These are phyloP conservation scores for Plagodis dolabraria DNA, from an alignment of 2,888 invertebrate genomes.

Conservation along the genomic window DNA sequence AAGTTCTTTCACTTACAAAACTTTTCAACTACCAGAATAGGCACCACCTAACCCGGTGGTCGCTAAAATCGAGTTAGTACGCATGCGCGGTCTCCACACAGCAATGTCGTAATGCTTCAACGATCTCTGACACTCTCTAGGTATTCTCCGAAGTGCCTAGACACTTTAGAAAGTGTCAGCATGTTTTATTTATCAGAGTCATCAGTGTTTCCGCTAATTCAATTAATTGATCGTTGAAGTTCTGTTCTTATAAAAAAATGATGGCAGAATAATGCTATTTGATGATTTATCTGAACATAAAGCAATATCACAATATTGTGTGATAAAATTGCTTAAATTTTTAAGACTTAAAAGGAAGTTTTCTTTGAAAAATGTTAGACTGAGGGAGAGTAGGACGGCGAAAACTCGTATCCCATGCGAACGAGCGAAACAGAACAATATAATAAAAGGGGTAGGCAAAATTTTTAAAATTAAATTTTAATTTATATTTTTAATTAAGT, in stretches of 20 bases:
- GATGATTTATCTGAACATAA: too few species aligned
- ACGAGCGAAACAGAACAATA: too few species aligned
- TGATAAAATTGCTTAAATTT: background rate
- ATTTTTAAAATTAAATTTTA: too few species aligned
- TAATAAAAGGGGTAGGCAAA: too few species aligned
- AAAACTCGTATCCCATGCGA: too few species aligned
- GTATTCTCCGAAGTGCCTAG: slow-evolving; percentile 10
- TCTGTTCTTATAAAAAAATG: background rate
- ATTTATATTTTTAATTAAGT: too few species aligned
- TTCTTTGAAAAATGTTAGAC: too few species aligned
- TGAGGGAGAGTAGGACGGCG: too few species aligned
- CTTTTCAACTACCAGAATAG: slow-evolving; percentile 13
- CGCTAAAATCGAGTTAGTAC: slow-evolving; percentile 9
- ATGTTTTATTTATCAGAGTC: slow-evolving; percentile 14
- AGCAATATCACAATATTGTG: too few species aligned
- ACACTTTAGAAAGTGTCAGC: slow-evolving; percentile 7
- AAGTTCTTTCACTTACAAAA: background rate
- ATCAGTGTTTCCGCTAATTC: slow-evolving; percentile 13
- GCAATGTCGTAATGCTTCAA: slow-evolving; percentile 6
- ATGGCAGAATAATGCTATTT: slow-evolving; percentile 3
- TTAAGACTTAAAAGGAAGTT: too few species aligned
- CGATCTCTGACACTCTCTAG: slow-evolving; percentile 14
- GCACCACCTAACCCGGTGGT: slow-evolving; percentile 8
- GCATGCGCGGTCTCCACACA: background rate
- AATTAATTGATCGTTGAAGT: slow-evolving; percentile 5